A percentile compares a stretch with the other conserved stretches of the same genome.
These are phyloP conservation scores for Melanogrammus aeglefinus DNA, from an alignment of 2,797 vertebrate genomes.

Conservation along the genomic window DNA sequence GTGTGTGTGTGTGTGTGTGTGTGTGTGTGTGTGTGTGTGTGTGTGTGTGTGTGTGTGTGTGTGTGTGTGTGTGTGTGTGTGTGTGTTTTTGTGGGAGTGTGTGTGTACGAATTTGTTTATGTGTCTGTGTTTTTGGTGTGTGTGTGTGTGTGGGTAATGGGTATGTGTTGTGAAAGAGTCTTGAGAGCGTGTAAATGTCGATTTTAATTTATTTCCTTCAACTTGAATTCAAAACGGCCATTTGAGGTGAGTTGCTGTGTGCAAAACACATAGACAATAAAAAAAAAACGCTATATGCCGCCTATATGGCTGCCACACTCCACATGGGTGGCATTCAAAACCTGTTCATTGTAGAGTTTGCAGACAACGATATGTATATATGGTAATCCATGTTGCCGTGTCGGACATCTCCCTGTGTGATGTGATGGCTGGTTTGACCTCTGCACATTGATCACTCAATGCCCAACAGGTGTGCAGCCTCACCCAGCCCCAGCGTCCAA, in stretches of 20 bases:
- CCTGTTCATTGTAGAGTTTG: no score
- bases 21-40: not conserved
- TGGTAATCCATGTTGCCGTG: no score
- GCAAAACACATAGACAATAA: not conserved
- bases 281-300: no score
- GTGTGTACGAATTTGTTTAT: not conserved
- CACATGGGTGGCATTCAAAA: no score
- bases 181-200: not conserved
- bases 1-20: not conserved
- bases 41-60: not conserved
- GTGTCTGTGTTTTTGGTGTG: not conserved
- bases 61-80: not conserved
- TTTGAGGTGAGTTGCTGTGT: not conserved
- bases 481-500: no score
- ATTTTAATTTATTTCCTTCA: not conserved
- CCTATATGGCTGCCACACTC: no score
- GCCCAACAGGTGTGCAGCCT: no score
- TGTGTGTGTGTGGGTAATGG: not conserved
- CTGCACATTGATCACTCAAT: no score
- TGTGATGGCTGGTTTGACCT: no score
- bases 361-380: no score
- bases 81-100: constrained; percentile 5
- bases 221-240: not conserved
- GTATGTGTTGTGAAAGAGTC: not conserved
- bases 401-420: no score